Conservation (phyloP, 2,113 vertebrate genomes). For the Bubo scandiacus region DNA sequence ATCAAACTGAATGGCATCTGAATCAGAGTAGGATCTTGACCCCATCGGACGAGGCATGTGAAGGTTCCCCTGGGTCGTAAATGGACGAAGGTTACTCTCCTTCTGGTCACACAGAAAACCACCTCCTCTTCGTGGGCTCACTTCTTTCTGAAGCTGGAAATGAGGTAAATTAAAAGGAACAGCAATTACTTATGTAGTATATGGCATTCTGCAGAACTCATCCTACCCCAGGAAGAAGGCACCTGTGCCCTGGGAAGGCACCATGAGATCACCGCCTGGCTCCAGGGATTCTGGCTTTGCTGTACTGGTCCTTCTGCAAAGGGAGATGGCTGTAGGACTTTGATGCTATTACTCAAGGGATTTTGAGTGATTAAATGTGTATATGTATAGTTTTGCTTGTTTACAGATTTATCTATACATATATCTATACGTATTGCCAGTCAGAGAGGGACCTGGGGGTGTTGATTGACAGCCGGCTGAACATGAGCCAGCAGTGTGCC, state of each 20-base stretch:
- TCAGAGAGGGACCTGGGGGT: too few relatives aligned
- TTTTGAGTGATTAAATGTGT: neutral
- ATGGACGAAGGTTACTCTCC: constrained; percentile 66
- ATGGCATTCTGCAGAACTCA: neutral
- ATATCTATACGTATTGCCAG: too few relatives aligned
- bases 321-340: neutral
- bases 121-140: constrained; percentile 65
- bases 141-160: constrained; percentile 84
- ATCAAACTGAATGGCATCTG: constrained; percentile 78
- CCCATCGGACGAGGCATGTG: constrained; percentile 11
- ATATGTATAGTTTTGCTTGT: neutral
- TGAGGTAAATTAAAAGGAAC: neutral
- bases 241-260: neutral
- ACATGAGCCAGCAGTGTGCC: too few relatives aligned
- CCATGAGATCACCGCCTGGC: neutral
- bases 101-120: constrained; percentile 69
- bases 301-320: neutral
- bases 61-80: constrained; percentile 75
- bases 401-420: neutral
- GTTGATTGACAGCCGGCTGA: too few relatives aligned
- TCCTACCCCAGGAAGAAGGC: neutral
- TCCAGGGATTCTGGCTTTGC: neutral
- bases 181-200: neutral
- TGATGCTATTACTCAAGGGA: neutral
- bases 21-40: constrained; percentile 80